Base-by-base conservation (phyloP, 2,113 vertebrate species). In the Etia nguti region DNA sequence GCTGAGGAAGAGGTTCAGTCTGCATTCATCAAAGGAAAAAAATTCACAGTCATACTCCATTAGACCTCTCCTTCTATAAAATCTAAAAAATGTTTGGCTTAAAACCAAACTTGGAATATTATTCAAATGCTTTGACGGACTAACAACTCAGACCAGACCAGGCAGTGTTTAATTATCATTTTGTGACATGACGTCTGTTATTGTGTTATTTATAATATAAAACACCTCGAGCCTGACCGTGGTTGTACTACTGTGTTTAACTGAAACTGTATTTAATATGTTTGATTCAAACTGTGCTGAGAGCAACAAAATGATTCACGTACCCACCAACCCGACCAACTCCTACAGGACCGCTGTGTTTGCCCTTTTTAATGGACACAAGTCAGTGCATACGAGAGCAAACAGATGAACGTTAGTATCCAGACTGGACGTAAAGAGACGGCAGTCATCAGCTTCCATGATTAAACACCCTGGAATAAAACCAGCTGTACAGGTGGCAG, bases 1-100 rank as follows among this genome's bases (percentile, higher is more conserved):
- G 10, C 43, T 0, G 43, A 75, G 10, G 24, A 7, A 75, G 70
- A 20, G 15, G 22, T 3, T 29, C 70, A 48, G 10, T 29, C 24
- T 48, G 41, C 24, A 11, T 18, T 75, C 5, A 75, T 29, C 68
- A 20, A 22, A 70, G n/a, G 36, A 41, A 70, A 46, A 46, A 26
- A 38, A 46, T 26, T 46, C 41, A 18, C 24, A 29, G 24, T 0
- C 1, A 7, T 20, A 0, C 22, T 8, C 24, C 8, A 0, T 29
- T 3, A 18, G 22, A 24, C 68, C 41, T 26, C 8, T 8, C 70
- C 1, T 6, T 20, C 24, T 20, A 2, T 7, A 18, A 48, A 1
- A 29, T 16, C 43, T 20, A 2, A 31, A 65, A 41, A 20, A 5
- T 20, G 9, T 50, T 48, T 12, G 38, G 43, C 22, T 73, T 11